Percentiles rank a stretch among this genome's conserved stretches.
These are phyloP conservation scores for Borostomias antarcticus DNA, from an alignment of 2,797 vertebrate species.

Conservation along the genomic window DNA sequence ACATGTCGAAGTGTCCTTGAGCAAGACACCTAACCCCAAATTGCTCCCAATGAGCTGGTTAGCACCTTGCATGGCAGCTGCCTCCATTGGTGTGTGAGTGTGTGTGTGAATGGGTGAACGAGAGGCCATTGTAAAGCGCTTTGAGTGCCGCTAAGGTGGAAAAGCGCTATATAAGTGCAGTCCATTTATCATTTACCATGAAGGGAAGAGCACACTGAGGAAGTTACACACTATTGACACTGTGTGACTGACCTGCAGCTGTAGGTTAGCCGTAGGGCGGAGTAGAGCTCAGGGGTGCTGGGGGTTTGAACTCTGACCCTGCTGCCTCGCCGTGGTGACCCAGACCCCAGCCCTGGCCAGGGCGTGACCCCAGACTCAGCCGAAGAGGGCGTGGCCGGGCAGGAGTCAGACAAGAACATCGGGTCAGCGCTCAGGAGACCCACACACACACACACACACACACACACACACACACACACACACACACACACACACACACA, in stretches of 20 bases:
- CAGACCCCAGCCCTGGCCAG: constrained; percentile 8
- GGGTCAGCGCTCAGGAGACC: constrained; percentile 51
- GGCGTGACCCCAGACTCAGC: constrained; percentile 4
- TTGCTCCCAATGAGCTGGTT: too few relatives aligned
- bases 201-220: constrained; percentile 2
- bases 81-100: too few relatives aligned
- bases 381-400: constrained; percentile 55
- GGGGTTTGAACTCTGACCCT: constrained; percentile 62
- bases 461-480: constrained; percentile 11
- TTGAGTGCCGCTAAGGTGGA: too few relatives aligned
- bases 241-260: constrained; percentile 50
- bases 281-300: constrained; percentile 77
- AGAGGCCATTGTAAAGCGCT: too few relatives aligned
- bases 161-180: too few relatives aligned
- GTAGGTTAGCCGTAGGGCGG: constrained; percentile 64
- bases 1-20: too few relatives aligned
- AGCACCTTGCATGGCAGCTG: too few relatives aligned
- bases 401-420: constrained; percentile 53
- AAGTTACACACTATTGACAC: constrained; percentile 18
- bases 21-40: too few relatives aligned
- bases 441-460: constrained; percentile 17
- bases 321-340: not conserved
- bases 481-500: not conserved
- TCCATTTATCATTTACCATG: not conserved
- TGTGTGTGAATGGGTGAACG: too few relatives aligned